Percentiles rank a stretch among this genome's conserved stretches.
Conservation (phyloP, 2,888 invertebrate species). For the Tetheella fluctuosa region DNA sequence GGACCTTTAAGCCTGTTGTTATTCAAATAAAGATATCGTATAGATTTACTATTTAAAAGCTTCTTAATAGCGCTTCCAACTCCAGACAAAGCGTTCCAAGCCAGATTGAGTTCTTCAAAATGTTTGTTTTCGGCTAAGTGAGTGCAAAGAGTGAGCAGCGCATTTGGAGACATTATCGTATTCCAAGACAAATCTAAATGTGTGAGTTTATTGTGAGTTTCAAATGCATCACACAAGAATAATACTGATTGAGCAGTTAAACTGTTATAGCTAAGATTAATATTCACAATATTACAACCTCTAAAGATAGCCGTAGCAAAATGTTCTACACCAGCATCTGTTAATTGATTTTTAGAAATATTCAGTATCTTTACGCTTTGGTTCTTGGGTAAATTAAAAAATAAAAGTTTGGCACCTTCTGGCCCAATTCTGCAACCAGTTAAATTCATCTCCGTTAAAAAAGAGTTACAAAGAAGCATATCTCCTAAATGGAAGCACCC, state of each 20-base stretch:
- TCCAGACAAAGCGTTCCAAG: conserved; percentile 61
- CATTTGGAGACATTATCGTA: conserved; percentile 43
- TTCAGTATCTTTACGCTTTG: conserved; percentile 47
- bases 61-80: conserved; percentile 47
- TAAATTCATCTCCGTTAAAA: conserved; percentile 55
- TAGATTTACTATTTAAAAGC: conserved; percentile 42
- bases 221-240: conserved; percentile 52
- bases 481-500: conserved; percentile 66
- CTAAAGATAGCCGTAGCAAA: conserved; percentile 46
- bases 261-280: conserved; percentile 58
- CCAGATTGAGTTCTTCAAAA: conserved; percentile 56
- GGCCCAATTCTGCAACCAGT: conserved; percentile 66
- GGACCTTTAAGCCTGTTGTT: conserved; percentile 57
- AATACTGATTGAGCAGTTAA: conserved; percentile 51
- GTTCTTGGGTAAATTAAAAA: conserved; percentile 46
- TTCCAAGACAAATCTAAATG: conserved; percentile 68
- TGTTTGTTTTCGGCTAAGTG: conserved; percentile 47
- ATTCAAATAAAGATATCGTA: conserved; percentile 52
- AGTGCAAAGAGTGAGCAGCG: conserved; percentile 44
- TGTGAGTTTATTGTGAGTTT: conserved; percentile 53
- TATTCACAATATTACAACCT: conserved; percentile 48
- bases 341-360: conserved; percentile 54
- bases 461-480: conserved; percentile 55
- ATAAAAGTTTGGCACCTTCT: conserved; percentile 46
- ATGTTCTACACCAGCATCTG: conserved; percentile 50